Evolutionary conservation across 2,113 vertebrate genomes (phyloP).

Genomic region (Macquaria ambigua): DNA sequence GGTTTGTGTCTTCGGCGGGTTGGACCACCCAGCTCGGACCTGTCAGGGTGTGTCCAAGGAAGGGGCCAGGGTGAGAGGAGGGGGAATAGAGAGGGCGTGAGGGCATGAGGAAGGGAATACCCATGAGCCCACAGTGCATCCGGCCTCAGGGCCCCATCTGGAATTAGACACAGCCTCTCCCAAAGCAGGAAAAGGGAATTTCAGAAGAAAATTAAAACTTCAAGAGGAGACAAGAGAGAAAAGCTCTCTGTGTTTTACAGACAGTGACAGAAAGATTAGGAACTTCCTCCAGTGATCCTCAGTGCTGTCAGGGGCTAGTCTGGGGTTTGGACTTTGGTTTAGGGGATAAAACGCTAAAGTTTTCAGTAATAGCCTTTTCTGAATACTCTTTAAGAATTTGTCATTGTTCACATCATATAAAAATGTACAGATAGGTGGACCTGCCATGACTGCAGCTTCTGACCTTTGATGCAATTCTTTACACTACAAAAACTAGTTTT

Average conservation of each 20-base stretch:
- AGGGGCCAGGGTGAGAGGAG: constrained; percentile 12
- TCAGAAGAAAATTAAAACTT: constrained; percentile 20
- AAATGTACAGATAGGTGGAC: not conserved
- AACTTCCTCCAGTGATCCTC: not conserved
- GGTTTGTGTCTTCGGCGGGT: constrained; percentile 1
- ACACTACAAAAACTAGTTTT: too few relatives aligned
- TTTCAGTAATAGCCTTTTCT: not conserved
- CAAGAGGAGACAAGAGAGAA: constrained; percentile 1
- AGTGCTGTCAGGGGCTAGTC: not conserved
- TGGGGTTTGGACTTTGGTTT: not conserved
- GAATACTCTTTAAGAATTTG: not conserved
- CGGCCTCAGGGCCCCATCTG: constrained; percentile 75
- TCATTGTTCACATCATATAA: not conserved
- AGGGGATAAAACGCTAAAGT: too few relatives aligned
- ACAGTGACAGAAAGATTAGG: constrained; percentile 1
- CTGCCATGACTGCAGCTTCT: not conserved
- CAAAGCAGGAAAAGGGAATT: constrained; percentile 60
- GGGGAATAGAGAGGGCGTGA: constrained; percentile 1
- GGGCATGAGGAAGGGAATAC: constrained; percentile 68
- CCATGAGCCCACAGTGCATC: constrained; percentile 71
- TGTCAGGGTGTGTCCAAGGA: constrained; percentile 56
- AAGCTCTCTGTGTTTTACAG: constrained; percentile 37
- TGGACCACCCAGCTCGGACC: constrained; percentile 62
- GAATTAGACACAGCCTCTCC: constrained; percentile 65
- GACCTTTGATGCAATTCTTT: not conserved